Base-by-base conservation (phyloP, 2,888 invertebrate species). In the Lasius fuliginosus region DNA sequence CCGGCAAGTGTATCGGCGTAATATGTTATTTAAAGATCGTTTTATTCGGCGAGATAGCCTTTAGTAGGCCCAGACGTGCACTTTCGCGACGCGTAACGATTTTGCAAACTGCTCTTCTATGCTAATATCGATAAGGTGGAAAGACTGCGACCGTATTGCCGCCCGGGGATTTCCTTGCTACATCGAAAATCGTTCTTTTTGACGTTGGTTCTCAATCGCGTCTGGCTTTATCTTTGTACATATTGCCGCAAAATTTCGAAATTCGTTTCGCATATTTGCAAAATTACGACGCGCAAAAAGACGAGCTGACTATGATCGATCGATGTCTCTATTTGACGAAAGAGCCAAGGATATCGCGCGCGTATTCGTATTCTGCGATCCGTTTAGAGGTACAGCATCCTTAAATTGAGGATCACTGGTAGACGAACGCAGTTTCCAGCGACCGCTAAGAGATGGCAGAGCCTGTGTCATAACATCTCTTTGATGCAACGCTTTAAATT, bases 31-130 rank as follows among this genome's bases (percentile, higher is more conserved):
- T 92, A 93, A 93, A 87, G 88, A 88, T 88, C 87, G 86, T 92
- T 92, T 93, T 92, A 92, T 92, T 92, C 91, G 91, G 87, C 88
- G 92, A 92, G 92, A 92, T 93, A 93, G 88, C 89, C 90, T 92
- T 92, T 93, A 94, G 90, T 89, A 90, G 86, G 89, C 94, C 94
- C 94, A 89, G 88, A 93, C 90, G 94, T 92, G 91, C 92, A 92
- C 90, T 94, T 93, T 90, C 88, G 88, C 86, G 90, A 87, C 87
- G 89, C 90, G 91, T 93, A 93, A 93, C 94, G 94, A 94, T 94
- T 94, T 94, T 93, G 94, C 92, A 93, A 94, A 94, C 92, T 93
- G 94, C 92, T 92, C 91, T 94, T 93, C 93, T 93, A 94, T 94
- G 94, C 94, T 93, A 94, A 94, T 94, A 94, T 93, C 93, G 93